phyloP scores from a whole-genome alignment of 2,113 vertebrate genomes.

The Chunga burmeisteri region DNA sequence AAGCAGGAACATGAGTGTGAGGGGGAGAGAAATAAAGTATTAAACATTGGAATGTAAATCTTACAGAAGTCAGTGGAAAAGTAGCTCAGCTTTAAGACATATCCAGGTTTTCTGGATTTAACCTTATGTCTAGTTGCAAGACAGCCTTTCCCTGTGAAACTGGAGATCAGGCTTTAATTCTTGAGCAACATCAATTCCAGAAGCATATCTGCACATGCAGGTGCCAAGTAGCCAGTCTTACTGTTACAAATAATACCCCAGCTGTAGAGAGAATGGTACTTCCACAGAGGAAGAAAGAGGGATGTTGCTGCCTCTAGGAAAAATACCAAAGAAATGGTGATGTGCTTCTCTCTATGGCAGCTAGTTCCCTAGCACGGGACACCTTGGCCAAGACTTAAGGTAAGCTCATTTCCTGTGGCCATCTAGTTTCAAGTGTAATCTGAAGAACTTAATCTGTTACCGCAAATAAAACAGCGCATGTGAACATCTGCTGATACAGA shows the following conservation, averaged over 20 bases:
- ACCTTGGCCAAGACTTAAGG: not conserved
- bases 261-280: not conserved
- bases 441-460: not conserved
- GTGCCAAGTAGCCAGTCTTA: not conserved
- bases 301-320: not conserved
- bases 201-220: not conserved
- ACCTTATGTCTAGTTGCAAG: not conserved
- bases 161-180: not conserved
- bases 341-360: not conserved
- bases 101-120: constrained; percentile 1
- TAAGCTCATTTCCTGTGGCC: not conserved
- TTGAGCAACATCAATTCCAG: not conserved
- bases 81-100: not conserved
- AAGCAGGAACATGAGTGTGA: not conserved
- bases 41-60: not conserved
- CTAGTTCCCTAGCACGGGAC: not conserved
- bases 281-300: not conserved
- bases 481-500: not conserved
- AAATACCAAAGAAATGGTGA: not conserved
- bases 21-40: not conserved
- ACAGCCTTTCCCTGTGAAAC: not conserved
- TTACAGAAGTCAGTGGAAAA: not conserved
- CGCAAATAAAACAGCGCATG: not conserved
- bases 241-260: not conserved
- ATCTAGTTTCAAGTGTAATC: not conserved